phyloP scores from a whole-genome alignment of 2,888 invertebrate species.

The Neoitamus cyanurus region DNA sequence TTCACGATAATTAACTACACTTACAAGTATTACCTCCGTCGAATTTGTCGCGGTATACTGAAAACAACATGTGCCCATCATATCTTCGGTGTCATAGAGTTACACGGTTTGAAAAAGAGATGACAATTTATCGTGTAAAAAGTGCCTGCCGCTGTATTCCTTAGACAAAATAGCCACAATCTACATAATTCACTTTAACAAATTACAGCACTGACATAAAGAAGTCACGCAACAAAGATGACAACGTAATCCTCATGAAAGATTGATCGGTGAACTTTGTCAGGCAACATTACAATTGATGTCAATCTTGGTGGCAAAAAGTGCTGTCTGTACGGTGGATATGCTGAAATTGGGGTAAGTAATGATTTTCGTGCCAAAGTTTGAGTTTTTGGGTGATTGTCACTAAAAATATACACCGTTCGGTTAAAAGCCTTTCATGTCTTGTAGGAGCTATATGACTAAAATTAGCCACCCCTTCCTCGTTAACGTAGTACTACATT shows the following conservation, averaged over 20 bases:
- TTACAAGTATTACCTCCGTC: not conserved
- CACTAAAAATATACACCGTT: too few species aligned
- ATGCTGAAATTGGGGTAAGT: not conserved
- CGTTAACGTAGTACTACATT: too few species aligned
- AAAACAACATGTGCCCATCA: not conserved
- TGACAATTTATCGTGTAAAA: not conserved
- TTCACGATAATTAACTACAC: not conserved
- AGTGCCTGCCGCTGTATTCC: not conserved
- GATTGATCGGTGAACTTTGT: slow-evolving; percentile 3
- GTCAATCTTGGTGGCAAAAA: not conserved
- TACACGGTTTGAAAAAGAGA: not conserved
- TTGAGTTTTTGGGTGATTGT: not conserved
- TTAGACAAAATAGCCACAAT: not conserved
- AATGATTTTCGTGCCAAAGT: not conserved
- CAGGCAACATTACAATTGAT: not conserved
- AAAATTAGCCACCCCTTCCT: too few species aligned
- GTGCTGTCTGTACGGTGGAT: not conserved
- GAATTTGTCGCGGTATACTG: not conserved
- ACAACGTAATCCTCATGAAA: not conserved
- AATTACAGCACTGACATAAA: not conserved
- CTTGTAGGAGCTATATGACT: too few species aligned
- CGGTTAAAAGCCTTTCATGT: not conserved
- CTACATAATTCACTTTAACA: slow-evolving; percentile 26
- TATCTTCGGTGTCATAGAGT: not conserved
- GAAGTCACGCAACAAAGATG: slow-evolving; percentile 6